Conservation (phyloP, 2,113 vertebrate genomes). For the Labeo catla region DNA sequence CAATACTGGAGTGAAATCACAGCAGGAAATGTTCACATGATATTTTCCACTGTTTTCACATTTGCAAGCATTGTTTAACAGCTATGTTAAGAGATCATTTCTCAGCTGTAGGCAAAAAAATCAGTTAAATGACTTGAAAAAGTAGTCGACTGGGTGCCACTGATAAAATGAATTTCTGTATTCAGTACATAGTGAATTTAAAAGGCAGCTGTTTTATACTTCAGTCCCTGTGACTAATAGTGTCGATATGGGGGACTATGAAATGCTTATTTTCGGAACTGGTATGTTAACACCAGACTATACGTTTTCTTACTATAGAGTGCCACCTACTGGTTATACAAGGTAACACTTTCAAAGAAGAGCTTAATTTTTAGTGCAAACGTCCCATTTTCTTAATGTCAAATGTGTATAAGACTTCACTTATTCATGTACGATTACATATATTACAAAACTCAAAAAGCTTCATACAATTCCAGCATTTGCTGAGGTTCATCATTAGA, state of each 20-base stretch:
- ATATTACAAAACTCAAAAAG: not conserved
- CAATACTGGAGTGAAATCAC: not conserved
- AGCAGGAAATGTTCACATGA: conserved; percentile 11
- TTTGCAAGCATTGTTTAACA: not conserved
- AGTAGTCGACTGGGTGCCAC: no score
- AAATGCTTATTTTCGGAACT: not conserved
- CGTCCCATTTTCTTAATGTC: not conserved
- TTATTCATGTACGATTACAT: not conserved
- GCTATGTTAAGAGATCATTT: not conserved
- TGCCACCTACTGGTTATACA: conserved; percentile 55
- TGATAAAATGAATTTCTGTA: not conserved
- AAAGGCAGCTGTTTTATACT: not conserved
- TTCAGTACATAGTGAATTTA: not conserved
- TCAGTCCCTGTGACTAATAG: not conserved
- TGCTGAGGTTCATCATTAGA: not conserved
- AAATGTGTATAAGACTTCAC: not conserved
- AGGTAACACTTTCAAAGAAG: not conserved
- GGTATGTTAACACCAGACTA: not conserved
- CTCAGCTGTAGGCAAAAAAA: not conserved
- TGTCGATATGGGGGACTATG: not conserved
- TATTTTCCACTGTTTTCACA: conserved; percentile 8
- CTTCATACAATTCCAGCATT: not conserved
- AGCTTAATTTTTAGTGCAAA: not conserved
- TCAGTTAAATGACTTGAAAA: not conserved
- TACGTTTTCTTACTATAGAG: conserved; percentile 37